Evolutionary conservation across 2,888 invertebrate genomes (phyloP), one percentile per base, ranked within the genome.

Genomic region (Oligia latruncula): DNA sequence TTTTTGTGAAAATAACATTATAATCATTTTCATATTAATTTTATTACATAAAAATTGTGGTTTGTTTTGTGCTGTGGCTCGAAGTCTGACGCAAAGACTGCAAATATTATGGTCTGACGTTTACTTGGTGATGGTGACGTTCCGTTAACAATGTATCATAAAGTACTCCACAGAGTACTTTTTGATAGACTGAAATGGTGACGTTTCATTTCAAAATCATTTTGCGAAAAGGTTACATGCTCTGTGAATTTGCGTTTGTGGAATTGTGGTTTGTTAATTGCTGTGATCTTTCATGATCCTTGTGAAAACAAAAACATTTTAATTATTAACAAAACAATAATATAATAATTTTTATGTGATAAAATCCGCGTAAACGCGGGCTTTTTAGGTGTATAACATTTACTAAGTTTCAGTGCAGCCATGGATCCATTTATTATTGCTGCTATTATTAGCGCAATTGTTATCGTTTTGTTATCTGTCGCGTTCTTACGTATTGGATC

Each of bases 351-450:
- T 79, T 29, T 52, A 75, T 65, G 70, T 70, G 40, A 70, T 72
- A 76, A 52, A 65, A 73, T 58, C 29, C 55, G 15, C 67, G 9
- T 83, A 60, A 66, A n/a, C 13, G 46, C 35, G 9, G 9, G 35
- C 23, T 75, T 76, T 0, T 58, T 49, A 46, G 15, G 71, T 72
- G 40, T 75, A 43, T 49, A 52, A 20, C 13, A 58, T 66, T 67
- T 46, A 60, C 49, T 73, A 9, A 65, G 65, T 77, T 49, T 67
- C n/a, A 70, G 49, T 75, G n/a, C n/a, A 84, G 40, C 65, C 70
- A 97, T 97, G 96, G 96, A 96, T 94, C 95, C 95, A 23, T 96
- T 95, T 87, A 95, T 96, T 80, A 94, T 96, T 84, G 95, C 96
- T 80, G 96, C 96, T 89, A 90, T 96, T 88, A 91, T 96, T 82